Evolutionary conservation across 2,113 vertebrate genomes (phyloP).

Genomic region (Hyperoodon ampullatus): DNA sequence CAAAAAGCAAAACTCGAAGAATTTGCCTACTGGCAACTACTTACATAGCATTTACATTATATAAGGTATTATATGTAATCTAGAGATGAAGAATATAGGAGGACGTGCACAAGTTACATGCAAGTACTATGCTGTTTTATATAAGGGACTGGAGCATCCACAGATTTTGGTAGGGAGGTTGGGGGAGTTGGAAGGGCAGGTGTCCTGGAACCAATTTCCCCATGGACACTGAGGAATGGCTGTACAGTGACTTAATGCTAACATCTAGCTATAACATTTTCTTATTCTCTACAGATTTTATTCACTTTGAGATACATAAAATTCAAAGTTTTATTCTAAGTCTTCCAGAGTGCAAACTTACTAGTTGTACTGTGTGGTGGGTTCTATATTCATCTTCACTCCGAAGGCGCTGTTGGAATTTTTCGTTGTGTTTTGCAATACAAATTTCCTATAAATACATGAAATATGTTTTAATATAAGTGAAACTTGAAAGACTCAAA

Average conservation of each 20-base stretch:
- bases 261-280: neutral
- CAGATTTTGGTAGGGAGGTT: neutral
- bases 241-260: neutral
- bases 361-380: slow-evolving; percentile 86
- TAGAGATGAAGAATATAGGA: neutral
- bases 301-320: neutral
- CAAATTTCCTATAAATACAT: slow-evolving; percentile 93
- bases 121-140: neutral
- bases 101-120: neutral
- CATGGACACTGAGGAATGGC: neutral
- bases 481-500: neutral
- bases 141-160: neutral
- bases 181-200: neutral
- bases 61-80: neutral
- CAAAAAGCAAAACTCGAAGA: neutral
- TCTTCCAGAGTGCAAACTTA: slow-evolving; percentile 76
- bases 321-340: neutral
- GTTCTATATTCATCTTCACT: slow-evolving; percentile 82
- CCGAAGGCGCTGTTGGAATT: slow-evolving; percentile 89
- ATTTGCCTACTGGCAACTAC: neutral
- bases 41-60: neutral
- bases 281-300: slow-evolving; percentile 16
- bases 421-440: slow-evolving; percentile 95
- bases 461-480: slow-evolving; percentile 58
- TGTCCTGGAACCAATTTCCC: neutral